Evolutionary conservation across 2,888 invertebrate species (phyloP).

Genomic region (Panzeria rudis): DNA sequence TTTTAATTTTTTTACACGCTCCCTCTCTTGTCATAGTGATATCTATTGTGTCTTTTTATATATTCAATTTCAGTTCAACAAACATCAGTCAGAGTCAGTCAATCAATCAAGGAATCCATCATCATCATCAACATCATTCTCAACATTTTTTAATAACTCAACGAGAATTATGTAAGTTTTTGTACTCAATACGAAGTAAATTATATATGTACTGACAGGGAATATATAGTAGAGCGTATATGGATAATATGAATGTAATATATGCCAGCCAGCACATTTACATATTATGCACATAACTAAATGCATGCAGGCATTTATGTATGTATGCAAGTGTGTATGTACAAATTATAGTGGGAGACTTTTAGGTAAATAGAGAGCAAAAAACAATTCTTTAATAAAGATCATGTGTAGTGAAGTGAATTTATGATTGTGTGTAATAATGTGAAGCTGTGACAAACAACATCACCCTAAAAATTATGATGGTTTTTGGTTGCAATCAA

Average conservation of each 20-base stretch:
- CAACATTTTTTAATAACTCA: slow-evolving; percentile 38
- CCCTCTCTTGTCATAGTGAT: not conserved
- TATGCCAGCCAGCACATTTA: not conserved
- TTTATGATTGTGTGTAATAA: slow-evolving; percentile 35
- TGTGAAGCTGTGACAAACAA: slow-evolving; percentile 61
- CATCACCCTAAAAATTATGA: slow-evolving; percentile 67
- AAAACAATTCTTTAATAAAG: slow-evolving; percentile 32
- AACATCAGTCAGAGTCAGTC: slow-evolving; percentile 64
- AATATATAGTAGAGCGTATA: slow-evolving; percentile 3
- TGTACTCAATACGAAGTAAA: slow-evolving; percentile 9
- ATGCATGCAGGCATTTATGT: not conserved
- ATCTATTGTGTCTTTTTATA: slow-evolving; percentile 3
- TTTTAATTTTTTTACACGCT: not conserved
- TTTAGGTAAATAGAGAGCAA: slow-evolving; percentile 22
- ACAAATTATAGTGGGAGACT: slow-evolving; percentile 45
- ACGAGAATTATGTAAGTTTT: slow-evolving; percentile 62
- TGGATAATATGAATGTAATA: not conserved
- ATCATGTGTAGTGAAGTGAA: slow-evolving; percentile 47
- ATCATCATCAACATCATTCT: slow-evolving; percentile 54
- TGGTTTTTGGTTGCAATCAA: slow-evolving; percentile 53
- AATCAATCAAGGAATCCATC: slow-evolving; percentile 69
- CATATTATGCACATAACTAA: not conserved
- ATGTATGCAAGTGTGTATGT: not conserved
- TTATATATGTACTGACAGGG: slow-evolving; percentile 13
- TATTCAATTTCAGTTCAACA: slow-evolving; percentile 51